A percentile compares a stretch with the other conserved stretches of the same genome.
Evolutionary conservation across 2,113 vertebrate genomes (phyloP).

Genomic region (Sprattus sprattus): DNA sequence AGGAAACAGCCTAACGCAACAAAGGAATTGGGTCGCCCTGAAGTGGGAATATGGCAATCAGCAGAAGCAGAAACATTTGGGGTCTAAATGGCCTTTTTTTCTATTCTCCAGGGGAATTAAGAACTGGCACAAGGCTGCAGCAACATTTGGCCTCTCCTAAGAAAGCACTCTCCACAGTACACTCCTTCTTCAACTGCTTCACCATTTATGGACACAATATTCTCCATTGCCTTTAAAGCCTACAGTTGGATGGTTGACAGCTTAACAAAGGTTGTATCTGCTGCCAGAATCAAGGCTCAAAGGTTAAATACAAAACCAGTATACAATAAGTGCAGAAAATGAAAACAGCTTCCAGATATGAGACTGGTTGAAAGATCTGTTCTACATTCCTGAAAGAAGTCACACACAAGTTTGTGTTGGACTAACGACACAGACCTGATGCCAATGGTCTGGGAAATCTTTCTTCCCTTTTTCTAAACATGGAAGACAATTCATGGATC

Average conservation of each 20-base stretch:
- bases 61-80: not conserved
- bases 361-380: not conserved
- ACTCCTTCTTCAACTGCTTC: not conserved
- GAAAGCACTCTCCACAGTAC: not conserved
- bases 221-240: not conserved
- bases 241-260: conserved; percentile 1
- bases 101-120: not conserved
- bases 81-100: not conserved
- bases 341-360: not conserved
- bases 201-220: not conserved
- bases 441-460: not conserved
- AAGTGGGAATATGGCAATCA: not conserved
- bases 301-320: not conserved
- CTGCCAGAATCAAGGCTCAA: not conserved
- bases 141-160: conserved; percentile 1
- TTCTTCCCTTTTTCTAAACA: not conserved
- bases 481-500: not conserved
- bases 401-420: not conserved
- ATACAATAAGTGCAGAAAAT: not conserved
- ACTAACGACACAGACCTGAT: not conserved
- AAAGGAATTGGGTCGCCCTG: not conserved
- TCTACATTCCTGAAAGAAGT: not conserved
- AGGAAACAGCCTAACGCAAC: not conserved
- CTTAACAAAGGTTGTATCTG: not conserved
- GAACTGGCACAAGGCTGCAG: not conserved